Percentiles rank a stretch among this genome's conserved stretches.
Evolutionary conservation across 2,888 invertebrate genomes (phyloP).

Genomic region (Esperia sulphurella): DNA sequence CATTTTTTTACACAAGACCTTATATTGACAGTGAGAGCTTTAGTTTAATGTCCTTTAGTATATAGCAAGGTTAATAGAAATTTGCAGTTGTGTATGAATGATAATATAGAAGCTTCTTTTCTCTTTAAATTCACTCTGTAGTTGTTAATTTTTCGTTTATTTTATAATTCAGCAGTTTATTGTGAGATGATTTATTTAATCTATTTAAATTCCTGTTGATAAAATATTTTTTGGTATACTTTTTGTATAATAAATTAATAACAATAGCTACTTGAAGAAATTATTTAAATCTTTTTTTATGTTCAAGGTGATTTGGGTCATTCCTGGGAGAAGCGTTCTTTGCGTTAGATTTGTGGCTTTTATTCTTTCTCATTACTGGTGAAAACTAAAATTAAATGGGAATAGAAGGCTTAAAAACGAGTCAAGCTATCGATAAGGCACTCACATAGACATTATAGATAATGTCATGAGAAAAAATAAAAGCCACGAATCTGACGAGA

Average conservation of each 20-base stretch:
- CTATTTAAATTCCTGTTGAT: not conserved
- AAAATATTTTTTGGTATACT: not conserved
- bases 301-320: constrained; percentile 31
- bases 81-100: not conserved
- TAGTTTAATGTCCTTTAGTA: not conserved
- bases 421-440: too few relatives aligned
- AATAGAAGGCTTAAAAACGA: too few relatives aligned
- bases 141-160: not conserved
- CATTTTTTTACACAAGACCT: too few relatives aligned
- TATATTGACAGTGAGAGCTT: too few relatives aligned
- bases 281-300: constrained; percentile 7
- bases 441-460: too few relatives aligned
- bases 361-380: too few relatives aligned
- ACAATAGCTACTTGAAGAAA: not conserved
- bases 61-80: too few relatives aligned
- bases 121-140: not conserved
- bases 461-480: too few relatives aligned
- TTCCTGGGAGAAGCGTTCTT: too few relatives aligned
- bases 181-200: not conserved
- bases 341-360: too few relatives aligned
- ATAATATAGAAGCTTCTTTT: not conserved
- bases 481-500: too few relatives aligned
- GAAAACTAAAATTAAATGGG: too few relatives aligned
- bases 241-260: not conserved
- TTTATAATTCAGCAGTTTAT: not conserved